Evolutionary conservation across 2,888 invertebrate species (phyloP), one percentile per base, ranked within the genome.

Genomic region (Bellardia pandia): DNA sequence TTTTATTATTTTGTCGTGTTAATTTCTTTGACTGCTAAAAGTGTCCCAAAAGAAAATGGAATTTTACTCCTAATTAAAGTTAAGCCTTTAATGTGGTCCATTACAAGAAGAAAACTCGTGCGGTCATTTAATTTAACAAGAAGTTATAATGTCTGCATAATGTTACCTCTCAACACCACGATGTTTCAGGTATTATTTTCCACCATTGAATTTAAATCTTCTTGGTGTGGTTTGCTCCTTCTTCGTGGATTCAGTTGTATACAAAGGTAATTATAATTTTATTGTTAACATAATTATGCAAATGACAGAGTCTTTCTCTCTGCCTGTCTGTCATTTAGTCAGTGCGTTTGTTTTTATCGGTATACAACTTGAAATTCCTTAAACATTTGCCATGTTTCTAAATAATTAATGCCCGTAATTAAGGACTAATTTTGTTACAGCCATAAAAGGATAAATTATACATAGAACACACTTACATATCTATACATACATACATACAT

Each of bases 41-140:
- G 42, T 77, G 77, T 79, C 74, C 60, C 77, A 68, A 75, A 75
- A 37, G 62, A 78, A 80, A 80, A 75, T 68, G 30, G 42, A 88
- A 89, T 90, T 92, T 92, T 91, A 88, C 89, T 90, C 90, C 91
- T 92, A 93, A 93, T 93, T 93, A 92, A 92, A 92, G 93, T 92
- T 92, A 93, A 93, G 92, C 93, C 92, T 88, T 84, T 76, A 85
- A 88, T 81, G 76, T 64, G 37, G 82, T 60, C 75, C 74, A 58
- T 74, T 77, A 75, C n/a, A 66, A 87, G 72, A 89, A 91, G 89
- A 89, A 90, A 68, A 14, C 89, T 90, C 88, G 89, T 91, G 91
- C 91, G 91, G 92, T 91, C 91, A 91, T 75, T 91, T 91, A 90
- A 89, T 90, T 90, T 92, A 93, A 93, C 92, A 92, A 92, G 93